These are phyloP conservation scores for Euplexia lucipara DNA, from an alignment of 2,888 invertebrate genomes.

Conservation along the genomic window DNA sequence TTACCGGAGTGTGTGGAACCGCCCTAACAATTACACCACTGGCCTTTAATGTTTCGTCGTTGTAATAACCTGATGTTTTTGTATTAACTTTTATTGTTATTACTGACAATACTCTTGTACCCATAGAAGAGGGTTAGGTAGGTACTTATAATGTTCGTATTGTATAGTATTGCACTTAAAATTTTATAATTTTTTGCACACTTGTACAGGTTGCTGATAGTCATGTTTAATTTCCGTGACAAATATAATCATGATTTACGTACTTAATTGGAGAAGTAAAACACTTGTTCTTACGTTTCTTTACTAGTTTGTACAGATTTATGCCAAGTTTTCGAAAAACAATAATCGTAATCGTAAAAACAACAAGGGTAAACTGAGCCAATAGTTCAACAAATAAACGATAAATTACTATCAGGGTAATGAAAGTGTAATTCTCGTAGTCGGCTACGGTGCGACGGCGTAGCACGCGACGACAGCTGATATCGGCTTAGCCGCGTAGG, in stretches of 20 bases:
- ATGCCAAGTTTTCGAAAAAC: too few species aligned
- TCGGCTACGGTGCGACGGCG: constrained; percentile 74
- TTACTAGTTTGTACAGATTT: too few species aligned
- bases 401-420: constrained; percentile 56
- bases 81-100: constrained; percentile 74
- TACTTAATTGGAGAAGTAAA: background rate
- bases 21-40: constrained; percentile 72
- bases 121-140: constrained; percentile 53
- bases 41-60: constrained; percentile 68
- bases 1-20: constrained; percentile 69
- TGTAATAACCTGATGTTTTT: constrained; percentile 73
- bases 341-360: constrained; percentile 7
- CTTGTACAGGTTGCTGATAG: background rate
- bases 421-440: constrained; percentile 69
- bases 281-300: background rate
- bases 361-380: constrained; percentile 24
- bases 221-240: background rate
- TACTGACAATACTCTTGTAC: constrained; percentile 59
- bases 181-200: constrained; percentile 44
- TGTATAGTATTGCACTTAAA: constrained; percentile 39
- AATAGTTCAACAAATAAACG: constrained; percentile 35
- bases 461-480: constrained; percentile 76
- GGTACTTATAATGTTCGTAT: constrained; percentile 44
- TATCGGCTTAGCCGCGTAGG: constrained; percentile 84
- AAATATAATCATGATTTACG: background rate